These are phyloP conservation scores for Frankliniella intonsa DNA, from an alignment of 2,888 invertebrate species.

Conservation along the genomic window DNA sequence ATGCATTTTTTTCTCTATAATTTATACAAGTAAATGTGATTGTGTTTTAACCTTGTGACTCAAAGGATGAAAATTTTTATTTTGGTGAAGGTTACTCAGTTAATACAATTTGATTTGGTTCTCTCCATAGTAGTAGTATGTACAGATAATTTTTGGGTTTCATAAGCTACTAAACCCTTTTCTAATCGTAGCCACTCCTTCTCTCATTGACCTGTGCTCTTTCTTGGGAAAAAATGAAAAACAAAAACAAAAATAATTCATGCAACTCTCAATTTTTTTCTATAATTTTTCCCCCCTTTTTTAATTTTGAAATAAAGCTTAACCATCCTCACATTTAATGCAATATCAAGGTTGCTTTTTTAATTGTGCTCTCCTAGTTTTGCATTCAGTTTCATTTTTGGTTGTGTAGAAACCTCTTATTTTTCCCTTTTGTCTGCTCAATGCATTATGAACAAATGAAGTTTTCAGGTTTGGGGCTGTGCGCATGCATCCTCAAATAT, in stretches of 20 bases:
- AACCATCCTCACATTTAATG: background rate
- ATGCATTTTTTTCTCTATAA: background rate
- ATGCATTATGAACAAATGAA: constrained; percentile 20
- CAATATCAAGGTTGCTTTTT: constrained; percentile 1
- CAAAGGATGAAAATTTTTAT: background rate
- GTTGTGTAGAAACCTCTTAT: background rate
- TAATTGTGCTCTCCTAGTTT: no score
- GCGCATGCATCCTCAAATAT: constrained; percentile 24
- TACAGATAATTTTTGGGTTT: background rate
- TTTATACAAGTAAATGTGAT: background rate
- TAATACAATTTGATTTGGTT: background rate
- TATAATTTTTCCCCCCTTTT: background rate
- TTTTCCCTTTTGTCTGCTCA: background rate
- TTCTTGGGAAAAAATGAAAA: background rate
- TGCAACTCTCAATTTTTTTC: background rate
- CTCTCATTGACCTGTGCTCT: background rate
- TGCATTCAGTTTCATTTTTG: background rate
- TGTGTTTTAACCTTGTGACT: background rate
- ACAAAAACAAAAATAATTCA: no score
- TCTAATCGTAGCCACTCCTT: background rate
- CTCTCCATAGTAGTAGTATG: background rate
- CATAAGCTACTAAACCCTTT: background rate
- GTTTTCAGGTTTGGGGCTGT: constrained; percentile 26
- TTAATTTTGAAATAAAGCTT: background rate
- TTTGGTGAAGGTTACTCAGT: background rate